A percentile compares a stretch with the other conserved stretches of the same genome.
Evolutionary conservation across 1,140 invertebrate species (phyloP).

Genomic region (Onthophagus taurus): DNA sequence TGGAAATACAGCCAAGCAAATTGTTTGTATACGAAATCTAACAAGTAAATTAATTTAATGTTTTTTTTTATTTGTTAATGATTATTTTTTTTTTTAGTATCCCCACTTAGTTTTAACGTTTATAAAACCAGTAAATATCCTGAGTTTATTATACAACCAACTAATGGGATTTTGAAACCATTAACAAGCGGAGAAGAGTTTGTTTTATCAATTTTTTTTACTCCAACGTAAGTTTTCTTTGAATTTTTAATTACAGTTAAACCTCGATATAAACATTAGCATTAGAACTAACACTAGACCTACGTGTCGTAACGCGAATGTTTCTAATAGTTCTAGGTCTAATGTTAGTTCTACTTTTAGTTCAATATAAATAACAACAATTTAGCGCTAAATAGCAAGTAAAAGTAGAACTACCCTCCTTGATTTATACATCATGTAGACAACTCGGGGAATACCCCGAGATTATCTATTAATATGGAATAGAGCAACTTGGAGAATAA

Average conservation of each 20-base stretch:
- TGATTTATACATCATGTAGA: slow-evolving; percentile 1
- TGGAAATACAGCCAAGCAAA: slow-evolving; percentile 16
- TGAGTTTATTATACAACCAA: slow-evolving; percentile 16
- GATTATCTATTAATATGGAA: too few relatives aligned
- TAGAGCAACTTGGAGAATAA: too few relatives aligned
- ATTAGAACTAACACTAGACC: too few relatives aligned
- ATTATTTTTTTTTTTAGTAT: slow-evolving; percentile 15
- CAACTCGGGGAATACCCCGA: too few relatives aligned
- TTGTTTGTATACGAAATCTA: slow-evolving; percentile 17
- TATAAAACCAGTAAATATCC: slow-evolving; percentile 15
- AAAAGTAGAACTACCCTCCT: neutral
- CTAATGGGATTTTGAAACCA: slow-evolving; percentile 15
- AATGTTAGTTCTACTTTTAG: neutral
- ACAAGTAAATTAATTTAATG: too few relatives aligned
- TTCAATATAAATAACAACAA: neutral
- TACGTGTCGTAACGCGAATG: slow-evolving; percentile 1
- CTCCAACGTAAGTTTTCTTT: slow-evolving; percentile 23
- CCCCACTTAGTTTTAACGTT: slow-evolving; percentile 17
- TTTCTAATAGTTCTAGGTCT: neutral
- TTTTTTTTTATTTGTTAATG: neutral
- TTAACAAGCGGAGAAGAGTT: slow-evolving; percentile 13
- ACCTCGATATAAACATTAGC: too few relatives aligned
- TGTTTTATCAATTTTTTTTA: slow-evolving; percentile 18
- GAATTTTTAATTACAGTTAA: too few relatives aligned
- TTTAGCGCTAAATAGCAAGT: neutral